phyloP scores from a whole-genome alignment of 2,113 vertebrate genomes.

The Pholis gunnellus region DNA sequence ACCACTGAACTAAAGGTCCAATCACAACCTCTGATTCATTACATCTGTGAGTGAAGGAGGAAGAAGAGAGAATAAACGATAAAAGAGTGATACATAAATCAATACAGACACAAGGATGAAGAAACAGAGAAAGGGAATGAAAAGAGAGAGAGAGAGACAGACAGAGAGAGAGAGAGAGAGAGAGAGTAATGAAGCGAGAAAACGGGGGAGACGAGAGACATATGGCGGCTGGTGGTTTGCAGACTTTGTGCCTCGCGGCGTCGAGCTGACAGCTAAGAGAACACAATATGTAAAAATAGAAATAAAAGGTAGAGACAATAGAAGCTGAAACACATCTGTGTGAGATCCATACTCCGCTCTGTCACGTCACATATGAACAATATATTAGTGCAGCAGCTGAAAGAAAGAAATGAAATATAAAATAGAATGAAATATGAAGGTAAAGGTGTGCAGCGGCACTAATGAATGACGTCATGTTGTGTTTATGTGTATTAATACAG shows the following conservation, averaged over 20 bases:
- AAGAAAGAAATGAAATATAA: neutral
- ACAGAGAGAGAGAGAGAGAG: constrained; percentile 49
- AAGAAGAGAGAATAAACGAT: neutral
- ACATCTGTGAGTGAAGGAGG: neutral
- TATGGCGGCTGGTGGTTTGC: constrained; percentile 66
- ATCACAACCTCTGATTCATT: neutral
- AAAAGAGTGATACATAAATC: constrained; percentile 14
- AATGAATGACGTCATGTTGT: neutral
- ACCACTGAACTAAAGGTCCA: neutral
- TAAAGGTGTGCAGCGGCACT: neutral
- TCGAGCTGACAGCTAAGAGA: constrained; percentile 61
- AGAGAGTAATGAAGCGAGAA: constrained; percentile 56
- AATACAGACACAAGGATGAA: neutral
- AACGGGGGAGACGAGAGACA: constrained; percentile 55
- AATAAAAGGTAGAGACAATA: constrained; percentile 64
- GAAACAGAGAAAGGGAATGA: constrained; percentile 18
- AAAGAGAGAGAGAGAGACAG: constrained; percentile 30
- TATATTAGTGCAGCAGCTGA: neutral
- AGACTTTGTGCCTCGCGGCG: constrained; percentile 66
- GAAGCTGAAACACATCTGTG: neutral
- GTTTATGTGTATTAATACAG: neutral
- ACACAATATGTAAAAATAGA: constrained; percentile 57
- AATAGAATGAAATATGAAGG: neutral
- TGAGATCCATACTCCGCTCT: neutral
- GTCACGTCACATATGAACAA: neutral